A percentile compares a stretch with the other conserved stretches of the same genome.
Evolutionary conservation across 1,140 invertebrate genomes (phyloP).

Genomic region (Drosophila bipectinata): DNA sequence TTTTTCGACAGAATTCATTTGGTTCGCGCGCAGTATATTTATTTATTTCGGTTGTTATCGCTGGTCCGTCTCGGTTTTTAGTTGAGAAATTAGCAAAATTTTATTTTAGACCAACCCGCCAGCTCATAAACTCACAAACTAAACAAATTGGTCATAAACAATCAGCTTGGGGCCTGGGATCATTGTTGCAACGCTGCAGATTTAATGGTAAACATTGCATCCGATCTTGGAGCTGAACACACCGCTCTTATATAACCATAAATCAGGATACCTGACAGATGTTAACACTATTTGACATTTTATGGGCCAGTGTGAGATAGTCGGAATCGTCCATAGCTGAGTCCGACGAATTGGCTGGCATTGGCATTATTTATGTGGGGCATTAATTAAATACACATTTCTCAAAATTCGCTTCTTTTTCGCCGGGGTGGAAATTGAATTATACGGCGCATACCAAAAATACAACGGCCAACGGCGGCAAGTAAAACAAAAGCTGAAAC

Average conservation of each 20-base stretch:
- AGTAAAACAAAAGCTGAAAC: slow-evolving; percentile 36
- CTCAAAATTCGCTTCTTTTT: slow-evolving; percentile 43
- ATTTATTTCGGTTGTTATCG: slow-evolving; percentile 61
- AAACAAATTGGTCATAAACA: slow-evolving; percentile 36
- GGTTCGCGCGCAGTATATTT: slow-evolving; percentile 35
- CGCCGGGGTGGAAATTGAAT: slow-evolving; percentile 29
- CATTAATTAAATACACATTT: slow-evolving; percentile 59
- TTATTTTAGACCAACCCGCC: slow-evolving; percentile 28
- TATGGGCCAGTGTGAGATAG: slow-evolving; percentile 1
- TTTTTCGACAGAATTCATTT: slow-evolving; percentile 28
- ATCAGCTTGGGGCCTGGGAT: slow-evolving; percentile 36
- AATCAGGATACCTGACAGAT: slow-evolving; percentile 38
- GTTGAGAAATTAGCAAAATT: slow-evolving; percentile 30
- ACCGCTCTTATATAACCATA: slow-evolving; percentile 65
- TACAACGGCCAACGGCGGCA: slow-evolving; percentile 41
- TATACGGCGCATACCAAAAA: slow-evolving; percentile 48
- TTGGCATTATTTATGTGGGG: slow-evolving; percentile 53
- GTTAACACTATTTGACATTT: slow-evolving; percentile 19
- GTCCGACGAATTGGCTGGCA: slow-evolving; percentile 18
- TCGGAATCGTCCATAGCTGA: slow-evolving; percentile 4
- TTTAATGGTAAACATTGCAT: slow-evolving; percentile 46
- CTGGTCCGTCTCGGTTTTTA: slow-evolving; percentile 31
- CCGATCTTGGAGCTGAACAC: slow-evolving; percentile 14
- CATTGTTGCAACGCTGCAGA: slow-evolving; percentile 60
- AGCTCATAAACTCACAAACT: slow-evolving; percentile 31